Percentiles rank a stretch among this genome's conserved stretches.
These are phyloP conservation scores for Coluber constrictor DNA, from an alignment of 2,797 vertebrate genomes.

Conservation along the genomic window DNA sequence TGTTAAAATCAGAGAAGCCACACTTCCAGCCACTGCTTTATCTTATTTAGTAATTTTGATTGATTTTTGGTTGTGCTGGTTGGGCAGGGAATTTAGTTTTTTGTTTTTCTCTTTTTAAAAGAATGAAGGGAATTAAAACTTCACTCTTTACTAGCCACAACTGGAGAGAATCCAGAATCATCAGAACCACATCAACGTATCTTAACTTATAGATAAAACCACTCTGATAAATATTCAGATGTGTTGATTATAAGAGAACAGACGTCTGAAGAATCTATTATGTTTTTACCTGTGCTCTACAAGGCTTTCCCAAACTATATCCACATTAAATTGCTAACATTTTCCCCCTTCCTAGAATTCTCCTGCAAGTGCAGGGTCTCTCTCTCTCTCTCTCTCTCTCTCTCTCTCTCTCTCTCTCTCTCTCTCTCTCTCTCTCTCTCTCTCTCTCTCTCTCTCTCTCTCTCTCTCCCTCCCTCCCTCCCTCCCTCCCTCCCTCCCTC, in stretches of 20 bases:
- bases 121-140: background rate
- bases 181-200: background rate
- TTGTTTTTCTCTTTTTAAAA: background rate
- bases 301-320: background rate
- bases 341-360: too few species aligned
- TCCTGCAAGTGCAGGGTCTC: too few species aligned
- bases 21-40: background rate
- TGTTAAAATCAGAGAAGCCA: background rate
- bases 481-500: too few species aligned
- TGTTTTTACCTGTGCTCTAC: background rate
- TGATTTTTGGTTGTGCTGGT: background rate
- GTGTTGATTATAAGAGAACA: background rate
- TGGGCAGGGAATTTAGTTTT: background rate
- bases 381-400: too few species aligned
- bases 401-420: too few species aligned
- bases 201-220: background rate
- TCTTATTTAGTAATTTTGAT: background rate
- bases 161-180: background rate
- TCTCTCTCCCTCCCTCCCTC: too few species aligned
- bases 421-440: too few species aligned
- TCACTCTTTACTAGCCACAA: background rate
- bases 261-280: background rate
- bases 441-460: too few species aligned
- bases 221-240: background rate
- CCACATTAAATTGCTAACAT: background rate